Evolutionary conservation across 1,140 invertebrate species (phyloP).

Genomic region (Gonioctena quinquepunctata): DNA sequence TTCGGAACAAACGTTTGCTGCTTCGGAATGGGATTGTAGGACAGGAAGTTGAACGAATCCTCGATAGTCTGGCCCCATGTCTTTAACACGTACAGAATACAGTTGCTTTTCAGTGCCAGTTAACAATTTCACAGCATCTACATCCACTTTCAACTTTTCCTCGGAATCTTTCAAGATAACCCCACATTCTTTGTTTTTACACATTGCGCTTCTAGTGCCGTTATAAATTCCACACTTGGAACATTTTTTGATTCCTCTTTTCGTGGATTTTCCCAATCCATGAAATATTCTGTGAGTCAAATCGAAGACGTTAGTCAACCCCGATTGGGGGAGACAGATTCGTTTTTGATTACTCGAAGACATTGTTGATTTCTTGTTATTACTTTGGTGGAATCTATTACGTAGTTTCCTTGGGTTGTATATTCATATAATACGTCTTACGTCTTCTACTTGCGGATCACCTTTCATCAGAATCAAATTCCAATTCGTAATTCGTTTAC

Average conservation of each 20-base stretch:
- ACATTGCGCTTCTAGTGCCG: slow-evolving; percentile 73
- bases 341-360: not conserved
- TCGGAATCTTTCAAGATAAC: slow-evolving; percentile 70
- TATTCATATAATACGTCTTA: too few relatives aligned
- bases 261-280: slow-evolving; percentile 46
- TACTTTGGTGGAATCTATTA: too few relatives aligned
- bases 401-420: too few relatives aligned
- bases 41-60: slow-evolving; percentile 76
- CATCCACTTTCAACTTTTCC: slow-evolving; percentile 66
- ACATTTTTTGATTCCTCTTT: slow-evolving; percentile 69
- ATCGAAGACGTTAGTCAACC: not conserved
- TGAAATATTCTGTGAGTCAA: slow-evolving; percentile 16
- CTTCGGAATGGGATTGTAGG: slow-evolving; percentile 56
- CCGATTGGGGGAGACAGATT: not conserved
- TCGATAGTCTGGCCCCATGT: slow-evolving; percentile 72
- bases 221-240: slow-evolving; percentile 80
- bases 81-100: slow-evolving; percentile 71
- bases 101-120: slow-evolving; percentile 67
- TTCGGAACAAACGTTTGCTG: slow-evolving; percentile 57
- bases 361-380: too few relatives aligned
- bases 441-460: too few relatives aligned
- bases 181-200: slow-evolving; percentile 78
- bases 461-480: too few relatives aligned
- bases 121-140: slow-evolving; percentile 72
- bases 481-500: too few relatives aligned